phyloP scores from a whole-genome alignment of 2,888 invertebrate species.

The Cheilosia grossa region DNA sequence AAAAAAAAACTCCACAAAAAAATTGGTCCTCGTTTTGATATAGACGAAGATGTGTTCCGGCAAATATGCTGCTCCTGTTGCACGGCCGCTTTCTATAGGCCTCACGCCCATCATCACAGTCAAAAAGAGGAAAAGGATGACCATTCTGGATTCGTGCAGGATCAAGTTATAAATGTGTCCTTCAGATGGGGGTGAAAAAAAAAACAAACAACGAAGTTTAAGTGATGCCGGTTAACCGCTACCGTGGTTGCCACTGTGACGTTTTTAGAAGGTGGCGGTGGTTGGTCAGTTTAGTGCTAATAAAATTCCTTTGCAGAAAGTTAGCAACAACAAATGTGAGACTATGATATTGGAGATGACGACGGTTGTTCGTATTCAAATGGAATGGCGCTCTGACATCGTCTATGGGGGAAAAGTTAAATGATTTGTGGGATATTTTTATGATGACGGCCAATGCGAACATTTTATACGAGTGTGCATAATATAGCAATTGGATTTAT shows the following conservation, averaged over 20 bases:
- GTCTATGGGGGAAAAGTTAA: constrained; percentile 6
- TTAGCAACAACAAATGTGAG: background rate
- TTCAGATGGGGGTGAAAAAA: constrained; percentile 16
- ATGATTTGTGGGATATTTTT: constrained; percentile 30
- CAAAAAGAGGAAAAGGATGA: constrained; percentile 34
- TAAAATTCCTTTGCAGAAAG: constrained; percentile 11
- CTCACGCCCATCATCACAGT: constrained; percentile 35
- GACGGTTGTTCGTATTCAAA: constrained; percentile 1
- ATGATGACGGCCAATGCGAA: constrained; percentile 21
- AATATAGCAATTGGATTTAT: constrained; percentile 15
- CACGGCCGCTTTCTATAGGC: constrained; percentile 42
- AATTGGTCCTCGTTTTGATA: constrained; percentile 50
- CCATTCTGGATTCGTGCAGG: constrained; percentile 43
- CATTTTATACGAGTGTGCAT: background rate
- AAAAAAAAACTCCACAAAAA: constrained; percentile 7
- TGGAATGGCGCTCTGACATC: constrained; percentile 13
- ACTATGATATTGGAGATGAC: background rate
- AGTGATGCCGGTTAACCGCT: constrained; percentile 69
- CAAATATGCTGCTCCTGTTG: constrained; percentile 65
- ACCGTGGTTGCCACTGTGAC: constrained; percentile 55
- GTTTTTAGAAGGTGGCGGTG: constrained; percentile 37
- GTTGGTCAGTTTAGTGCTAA: constrained; percentile 17
- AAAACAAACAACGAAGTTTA: constrained; percentile 25
- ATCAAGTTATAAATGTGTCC: constrained; percentile 65
- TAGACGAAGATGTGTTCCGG: constrained; percentile 63